Evolutionary conservation across 2,113 vertebrate species (phyloP).

Genomic region (Candoia aspera): DNA sequence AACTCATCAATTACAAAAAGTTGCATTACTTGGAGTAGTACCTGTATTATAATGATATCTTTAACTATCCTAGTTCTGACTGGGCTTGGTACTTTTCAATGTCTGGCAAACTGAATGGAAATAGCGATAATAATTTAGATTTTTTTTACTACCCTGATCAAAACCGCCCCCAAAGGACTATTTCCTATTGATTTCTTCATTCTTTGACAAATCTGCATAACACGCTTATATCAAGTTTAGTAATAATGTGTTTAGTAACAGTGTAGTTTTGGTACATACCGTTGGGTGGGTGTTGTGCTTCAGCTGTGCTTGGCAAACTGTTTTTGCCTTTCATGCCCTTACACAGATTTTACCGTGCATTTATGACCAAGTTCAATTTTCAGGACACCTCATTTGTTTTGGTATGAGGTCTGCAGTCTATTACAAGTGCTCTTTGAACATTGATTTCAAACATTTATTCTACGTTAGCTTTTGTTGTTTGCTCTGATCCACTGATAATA

Average conservation of each 20-base stretch:
- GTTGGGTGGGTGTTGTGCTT: not conserved
- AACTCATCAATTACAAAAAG: too few species aligned
- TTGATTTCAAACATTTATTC: conserved; percentile 30
- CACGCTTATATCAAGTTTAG: too few species aligned
- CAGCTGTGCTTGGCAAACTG: not conserved
- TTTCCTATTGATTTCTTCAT: not conserved
- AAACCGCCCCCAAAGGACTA: not conserved
- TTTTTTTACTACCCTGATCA: too few species aligned
- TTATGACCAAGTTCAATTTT: not conserved
- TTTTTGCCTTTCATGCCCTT: not conserved
- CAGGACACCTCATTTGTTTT: not conserved
- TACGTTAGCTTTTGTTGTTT: conserved; percentile 63
- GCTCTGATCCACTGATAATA: conserved; percentile 60
- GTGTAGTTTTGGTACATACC: not conserved
- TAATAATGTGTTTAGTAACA: too few species aligned
- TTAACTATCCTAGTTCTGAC: too few species aligned
- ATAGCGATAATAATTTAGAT: too few species aligned
- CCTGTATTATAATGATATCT: too few species aligned
- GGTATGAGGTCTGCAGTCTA: conserved; percentile 23
- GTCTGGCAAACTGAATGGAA: too few species aligned
- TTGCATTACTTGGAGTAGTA: too few species aligned
- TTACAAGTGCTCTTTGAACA: conserved; percentile 64
- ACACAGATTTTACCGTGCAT: not conserved
- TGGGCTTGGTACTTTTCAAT: too few species aligned
- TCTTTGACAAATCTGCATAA: not conserved